These are phyloP conservation scores for Harpegnathos saltator DNA, from an alignment of 1,140 invertebrate species.

Conservation along the genomic window DNA sequence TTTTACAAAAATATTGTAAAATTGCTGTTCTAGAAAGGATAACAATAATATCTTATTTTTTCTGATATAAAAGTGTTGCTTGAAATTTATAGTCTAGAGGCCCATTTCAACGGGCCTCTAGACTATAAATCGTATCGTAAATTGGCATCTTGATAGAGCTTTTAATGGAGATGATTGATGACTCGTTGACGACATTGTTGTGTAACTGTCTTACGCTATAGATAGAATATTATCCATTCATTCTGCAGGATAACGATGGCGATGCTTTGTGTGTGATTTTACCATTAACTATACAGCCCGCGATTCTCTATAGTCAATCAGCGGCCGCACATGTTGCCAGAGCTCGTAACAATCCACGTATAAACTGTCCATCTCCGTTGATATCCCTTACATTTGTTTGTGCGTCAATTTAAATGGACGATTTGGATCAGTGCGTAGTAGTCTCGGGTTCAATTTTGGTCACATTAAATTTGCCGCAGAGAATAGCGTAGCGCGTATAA, in stretches of 20 bases:
- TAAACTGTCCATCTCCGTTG: slow-evolving; percentile 36
- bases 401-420: slow-evolving; percentile 71
- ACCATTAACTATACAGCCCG: slow-evolving; percentile 6
- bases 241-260: neutral
- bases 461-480: slow-evolving; percentile 73
- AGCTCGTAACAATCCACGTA: slow-evolving; percentile 66
- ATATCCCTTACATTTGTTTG: slow-evolving; percentile 37
- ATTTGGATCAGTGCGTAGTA: slow-evolving; percentile 70
- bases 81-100: neutral
- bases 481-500: too few species aligned
- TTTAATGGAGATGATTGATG: slow-evolving; percentile 28
- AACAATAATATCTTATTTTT: neutral
- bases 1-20: neutral
- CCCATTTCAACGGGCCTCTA: neutral
- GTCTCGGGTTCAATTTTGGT: slow-evolving; percentile 80
- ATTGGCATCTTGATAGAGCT: slow-evolving; percentile 1
- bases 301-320: slow-evolving; percentile 61
- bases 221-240: neutral
- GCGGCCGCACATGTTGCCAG: slow-evolving; percentile 65
- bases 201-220: slow-evolving; percentile 1
- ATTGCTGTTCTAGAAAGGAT: neutral
- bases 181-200: slow-evolving; percentile 9
- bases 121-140: too few species aligned
- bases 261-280: slow-evolving; percentile 9
- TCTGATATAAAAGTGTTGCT: neutral